phyloP scores from a whole-genome alignment of 2,113 vertebrate genomes.

The Cynopterus brachyotis region DNA sequence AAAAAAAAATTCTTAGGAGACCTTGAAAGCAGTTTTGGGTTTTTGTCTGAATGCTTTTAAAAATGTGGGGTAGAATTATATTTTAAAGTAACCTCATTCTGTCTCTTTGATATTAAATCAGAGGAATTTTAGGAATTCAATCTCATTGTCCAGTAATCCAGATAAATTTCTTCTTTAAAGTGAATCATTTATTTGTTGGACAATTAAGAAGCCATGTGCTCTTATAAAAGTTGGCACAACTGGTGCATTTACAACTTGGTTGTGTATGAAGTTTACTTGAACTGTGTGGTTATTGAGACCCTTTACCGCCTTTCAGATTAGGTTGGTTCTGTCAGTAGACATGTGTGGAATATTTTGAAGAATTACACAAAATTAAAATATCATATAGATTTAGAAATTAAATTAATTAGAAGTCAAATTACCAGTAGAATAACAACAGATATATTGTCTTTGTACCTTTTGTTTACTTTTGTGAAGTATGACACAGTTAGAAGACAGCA shows the following conservation, averaged over 20 bases:
- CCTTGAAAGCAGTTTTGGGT: conserved; percentile 9
- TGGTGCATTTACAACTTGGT: background rate
- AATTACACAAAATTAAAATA: background rate
- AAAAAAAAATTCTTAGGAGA: conserved; percentile 22
- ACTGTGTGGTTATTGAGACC: fast-evolving
- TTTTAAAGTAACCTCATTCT: conserved; percentile 60
- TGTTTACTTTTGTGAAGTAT: background rate
- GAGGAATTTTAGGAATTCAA: conserved; percentile 34
- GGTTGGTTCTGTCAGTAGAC: background rate
- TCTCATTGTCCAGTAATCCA: background rate
- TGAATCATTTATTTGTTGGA: background rate
- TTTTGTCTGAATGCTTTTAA: conserved; percentile 2
- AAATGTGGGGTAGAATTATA: background rate
- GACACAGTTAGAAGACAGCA: background rate
- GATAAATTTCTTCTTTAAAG: conserved; percentile 35
- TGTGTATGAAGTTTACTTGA: background rate
- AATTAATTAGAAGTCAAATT: background rate
- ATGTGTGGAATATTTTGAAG: background rate
- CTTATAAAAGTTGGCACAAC: background rate
- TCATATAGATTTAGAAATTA: background rate
- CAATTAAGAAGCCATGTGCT: background rate
- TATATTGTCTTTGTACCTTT: background rate
- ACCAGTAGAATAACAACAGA: background rate
- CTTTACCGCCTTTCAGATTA: background rate
- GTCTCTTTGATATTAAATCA: conserved; percentile 40